These are phyloP conservation scores for Naja naja DNA, from an alignment of 2,113 vertebrate genomes.

Conservation along the genomic window DNA sequence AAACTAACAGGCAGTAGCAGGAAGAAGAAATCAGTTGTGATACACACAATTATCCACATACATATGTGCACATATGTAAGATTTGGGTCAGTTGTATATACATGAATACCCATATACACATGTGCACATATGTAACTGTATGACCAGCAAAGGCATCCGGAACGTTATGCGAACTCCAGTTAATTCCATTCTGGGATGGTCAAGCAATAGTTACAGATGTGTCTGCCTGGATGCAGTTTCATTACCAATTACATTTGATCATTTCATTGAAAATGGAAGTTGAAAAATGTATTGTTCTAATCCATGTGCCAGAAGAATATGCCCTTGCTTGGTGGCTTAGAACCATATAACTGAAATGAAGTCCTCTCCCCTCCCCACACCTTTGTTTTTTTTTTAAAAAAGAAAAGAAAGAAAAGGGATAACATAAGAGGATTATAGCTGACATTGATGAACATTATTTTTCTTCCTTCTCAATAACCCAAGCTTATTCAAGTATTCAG, in stretches of 20 bases:
- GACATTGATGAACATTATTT: constrained; percentile 37
- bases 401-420: not conserved
- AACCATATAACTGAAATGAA: constrained; percentile 47
- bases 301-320: constrained; percentile 33
- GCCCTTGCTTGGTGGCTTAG: constrained; percentile 54
- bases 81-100: constrained; percentile 36
- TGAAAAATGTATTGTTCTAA: constrained; percentile 42
- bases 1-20: constrained; percentile 42
- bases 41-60: constrained; percentile 17
- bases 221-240: constrained; percentile 59
- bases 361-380: not conserved
- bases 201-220: constrained; percentile 76
- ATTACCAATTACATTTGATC: constrained; percentile 43
- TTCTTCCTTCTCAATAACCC: constrained; percentile 45
- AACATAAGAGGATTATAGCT: constrained; percentile 36
- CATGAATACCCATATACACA: constrained; percentile 9
- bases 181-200: constrained; percentile 59
- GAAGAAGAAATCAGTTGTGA: constrained; percentile 51
- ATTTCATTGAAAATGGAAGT: constrained; percentile 47
- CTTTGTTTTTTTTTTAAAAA: constrained; percentile 20
- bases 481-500: constrained; percentile 46
- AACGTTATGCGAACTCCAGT: constrained; percentile 58
- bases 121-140: not conserved
- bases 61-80: not conserved
- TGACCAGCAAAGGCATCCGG: constrained; percentile 40